A percentile compares a stretch with the other conserved stretches of the same genome.
Evolutionary conservation across 2,113 vertebrate species (phyloP).

Genomic region (Phaetusa simplex): DNA sequence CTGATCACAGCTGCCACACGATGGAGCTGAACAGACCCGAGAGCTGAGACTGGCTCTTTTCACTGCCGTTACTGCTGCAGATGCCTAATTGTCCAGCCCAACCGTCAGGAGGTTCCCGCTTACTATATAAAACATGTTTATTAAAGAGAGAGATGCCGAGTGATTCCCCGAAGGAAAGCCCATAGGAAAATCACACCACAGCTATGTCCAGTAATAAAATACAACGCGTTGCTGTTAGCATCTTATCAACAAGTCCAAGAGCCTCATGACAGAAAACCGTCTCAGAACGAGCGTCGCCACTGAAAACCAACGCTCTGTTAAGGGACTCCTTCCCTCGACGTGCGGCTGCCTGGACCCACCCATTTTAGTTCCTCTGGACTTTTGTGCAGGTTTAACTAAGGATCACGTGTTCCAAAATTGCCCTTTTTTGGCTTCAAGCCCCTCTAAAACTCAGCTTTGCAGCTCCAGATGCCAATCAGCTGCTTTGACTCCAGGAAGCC

Average conservation of each 20-base stretch:
- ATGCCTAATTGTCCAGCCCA: background rate
- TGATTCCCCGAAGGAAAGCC: background rate
- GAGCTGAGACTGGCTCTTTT: background rate
- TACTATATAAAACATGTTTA: background rate
- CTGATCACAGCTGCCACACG: background rate
- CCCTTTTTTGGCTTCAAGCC: constrained; percentile 2
- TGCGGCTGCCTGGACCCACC: background rate
- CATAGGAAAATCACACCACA: background rate
- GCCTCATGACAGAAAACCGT: background rate
- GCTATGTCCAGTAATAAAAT: background rate
- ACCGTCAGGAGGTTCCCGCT: background rate
- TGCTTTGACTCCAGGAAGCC: constrained; percentile 6
- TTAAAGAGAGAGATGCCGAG: background rate
- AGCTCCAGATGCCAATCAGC: constrained; percentile 38
- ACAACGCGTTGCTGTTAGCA: background rate
- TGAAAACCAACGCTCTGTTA: background rate
- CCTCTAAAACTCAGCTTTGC: background rate
- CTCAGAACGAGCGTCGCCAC: background rate
- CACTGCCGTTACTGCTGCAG: background rate
- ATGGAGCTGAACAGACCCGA: background rate
- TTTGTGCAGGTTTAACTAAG: constrained; percentile 14
- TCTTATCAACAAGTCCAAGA: background rate
- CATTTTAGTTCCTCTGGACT: background rate
- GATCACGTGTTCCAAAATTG: constrained; percentile 3
- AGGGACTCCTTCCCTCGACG: background rate